Evolutionary conservation across 1,140 invertebrate species (phyloP), one percentile per base, ranked within the genome.

Genomic region (Potamilus streckersoni): DNA sequence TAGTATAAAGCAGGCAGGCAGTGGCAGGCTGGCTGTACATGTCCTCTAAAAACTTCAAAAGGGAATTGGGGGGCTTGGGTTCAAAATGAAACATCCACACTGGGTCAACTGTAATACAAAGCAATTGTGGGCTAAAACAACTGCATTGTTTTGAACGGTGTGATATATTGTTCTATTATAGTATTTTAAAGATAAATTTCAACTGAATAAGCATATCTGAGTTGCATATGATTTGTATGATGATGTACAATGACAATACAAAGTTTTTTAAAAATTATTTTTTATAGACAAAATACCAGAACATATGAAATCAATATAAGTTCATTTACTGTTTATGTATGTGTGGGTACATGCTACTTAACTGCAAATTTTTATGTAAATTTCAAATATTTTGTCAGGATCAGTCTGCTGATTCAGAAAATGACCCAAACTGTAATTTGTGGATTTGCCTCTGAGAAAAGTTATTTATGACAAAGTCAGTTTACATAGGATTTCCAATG

Each of bases 1-100:
- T 98, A 0, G 96, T 96, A 86, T 98, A 98, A 87, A 97, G 96
- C 58, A 97, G 92, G 80, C 93, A 92, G 1, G 96, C 94, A 11
- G 96, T 96, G 61, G 92, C 90, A 70, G 93, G 91, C 68, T 92
- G 93, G 65, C 92, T 93, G 86, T 97, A 97, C 67, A 97, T 89
- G 88, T 98, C 96, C 61, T 93, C 93, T 73, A 96, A 93, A 78
- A 98, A 92, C 90, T 97, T 97, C 64, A 97, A 90, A 17, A 97
- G 93, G 12, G 96, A 96, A 91, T 97, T 94, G 14, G 74, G 92
- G 13, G 94, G 93, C 56, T 92, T 92, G n/a, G 94, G 93, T 82
- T 94, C 92, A 87, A 96, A 94, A 79, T 95, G 83, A 84, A 96
- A 94, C 86, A 96, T 93, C 80, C 93, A 92, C 14, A 96, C 94